Evolutionary conservation across 2,113 vertebrate species (phyloP), one percentile per base, ranked within the genome.

Genomic region (Coptodon bakossiorum): DNA sequence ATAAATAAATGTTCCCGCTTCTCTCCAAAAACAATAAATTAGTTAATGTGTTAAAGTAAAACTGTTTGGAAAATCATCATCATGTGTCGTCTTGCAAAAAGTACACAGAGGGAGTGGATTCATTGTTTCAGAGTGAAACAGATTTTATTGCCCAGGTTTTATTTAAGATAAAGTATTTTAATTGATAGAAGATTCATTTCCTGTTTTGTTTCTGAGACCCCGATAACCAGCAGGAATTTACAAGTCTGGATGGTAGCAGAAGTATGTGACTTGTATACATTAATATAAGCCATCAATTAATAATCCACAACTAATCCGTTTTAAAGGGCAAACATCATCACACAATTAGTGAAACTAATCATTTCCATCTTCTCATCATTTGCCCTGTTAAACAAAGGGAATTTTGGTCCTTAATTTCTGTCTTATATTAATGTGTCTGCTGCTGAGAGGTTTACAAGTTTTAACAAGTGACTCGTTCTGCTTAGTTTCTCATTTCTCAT

Each of bases 211-310:
- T 38, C 61, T 38, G 34, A 10, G 0, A 66, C 17, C 40, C 9
- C 0, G 9, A 50, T 50, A 31, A 76, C 24, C 71, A 50, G 43
- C 24, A 29, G 9, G 40, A 0, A 63, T n/a, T 0, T 11, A 63
- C 59, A 61, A 61, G 9, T 63, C 6, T 19, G 56, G 7, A 1
- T 29, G 3, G 31, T 0, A n/a, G 59, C 17, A 63, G 36, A 38
- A 12, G 3, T 17, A 43, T 48, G 27, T 2, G 1, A 76, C 38
- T 24, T 38, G 3, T 43, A 43, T 24, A 24, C 12, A 76, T 45
- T 45, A 45, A 73, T 29, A 45, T 16, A 0, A 73, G 22, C 24
- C 22, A 29, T 19, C 14, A 76, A 76, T 29, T 29, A 50, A 19
- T 31, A 50, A 50, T 16, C 71, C 16, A 27, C 22, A 43, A 71